Base-by-base conservation (phyloP, 37 sponge, comb jelly and placozoan genomes). In the Haliclona indistincta region DNA sequence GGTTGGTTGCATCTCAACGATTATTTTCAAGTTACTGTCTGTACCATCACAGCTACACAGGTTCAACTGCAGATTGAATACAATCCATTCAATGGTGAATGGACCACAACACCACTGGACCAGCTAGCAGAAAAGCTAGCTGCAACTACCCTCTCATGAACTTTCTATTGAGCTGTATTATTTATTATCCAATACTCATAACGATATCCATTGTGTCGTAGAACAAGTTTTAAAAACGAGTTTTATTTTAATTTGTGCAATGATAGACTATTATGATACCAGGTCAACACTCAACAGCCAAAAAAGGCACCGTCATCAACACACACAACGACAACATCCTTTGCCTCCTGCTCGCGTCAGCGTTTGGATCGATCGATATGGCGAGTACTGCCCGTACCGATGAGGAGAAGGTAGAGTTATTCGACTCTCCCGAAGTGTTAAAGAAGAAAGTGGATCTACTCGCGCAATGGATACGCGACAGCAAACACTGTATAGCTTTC, bases 371-470 rank as follows among this genome's bases (percentile, higher is more conserved):
- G 49, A 8, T 13, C 13, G 13, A 47, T 8, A 88, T 88, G 89
- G 89, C 89, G 30, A 67, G 56, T 43, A 88, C 89, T n/a, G 79
- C 84, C 3, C 53, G 84, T 20, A 67, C 20, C 19, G 83, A 82
- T 26, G 83, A 82, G 20, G 78, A 78, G 5, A 82, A 76, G 49
- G 63, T 41, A 42, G 83, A 82, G 64, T 74, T 44, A 34, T 82
- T 82, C 30, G 83, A 82, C 30, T 51, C 83, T 6, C 83, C 83
- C 0, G 83, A 82, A 19, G 75, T 53, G 20, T 68, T 82, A 28
- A 75, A 82, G 25, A 23, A 76, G 49, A 82, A 82, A 43, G 74
- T 82, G 17, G n/a, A 58, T 17, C 62, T 22, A 5, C 75, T 82
- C 7, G 83, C 63, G 4, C 45, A 64, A 23, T 75, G 74, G 68